phyloP scores from a whole-genome alignment of 2,113 vertebrate genomes.

The Eurystomus gularis region DNA sequence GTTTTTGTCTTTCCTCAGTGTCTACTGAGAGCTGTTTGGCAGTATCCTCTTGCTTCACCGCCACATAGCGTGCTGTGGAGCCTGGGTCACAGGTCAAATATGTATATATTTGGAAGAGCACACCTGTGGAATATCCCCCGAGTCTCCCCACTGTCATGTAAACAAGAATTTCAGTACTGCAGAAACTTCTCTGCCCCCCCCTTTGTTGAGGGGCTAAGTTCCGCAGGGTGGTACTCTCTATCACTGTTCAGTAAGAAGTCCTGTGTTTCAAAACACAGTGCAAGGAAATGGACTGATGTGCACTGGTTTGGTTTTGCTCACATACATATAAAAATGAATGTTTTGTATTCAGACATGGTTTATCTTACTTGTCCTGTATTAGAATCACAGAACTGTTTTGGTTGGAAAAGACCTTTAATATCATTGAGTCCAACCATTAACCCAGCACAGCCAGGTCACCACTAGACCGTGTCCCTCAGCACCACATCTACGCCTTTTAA shows the following conservation, averaged over 20 bases:
- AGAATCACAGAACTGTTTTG: too few relatives aligned
- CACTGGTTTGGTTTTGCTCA: neutral
- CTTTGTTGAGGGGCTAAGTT: neutral
- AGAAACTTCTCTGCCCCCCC: neutral
- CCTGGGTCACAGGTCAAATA: neutral
- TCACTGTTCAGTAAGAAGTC: neutral
- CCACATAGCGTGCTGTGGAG: neutral
- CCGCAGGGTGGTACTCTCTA: neutral
- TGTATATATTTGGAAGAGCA: accelerated
- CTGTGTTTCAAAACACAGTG: neutral
- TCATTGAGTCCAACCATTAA: too few relatives aligned
- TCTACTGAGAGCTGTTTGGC: neutral
- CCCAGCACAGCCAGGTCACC: too few relatives aligned
- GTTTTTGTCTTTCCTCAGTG: neutral
- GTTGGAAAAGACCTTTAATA: too few relatives aligned
- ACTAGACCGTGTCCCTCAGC: too few relatives aligned
- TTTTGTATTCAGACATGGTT: too few relatives aligned
- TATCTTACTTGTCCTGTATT: too few relatives aligned
- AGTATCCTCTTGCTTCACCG: neutral
- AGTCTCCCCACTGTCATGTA: neutral
- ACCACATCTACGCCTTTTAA: too few relatives aligned
- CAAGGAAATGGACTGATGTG: accelerated
- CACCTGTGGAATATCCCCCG: too few relatives aligned
- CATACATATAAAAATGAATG: too few relatives aligned
- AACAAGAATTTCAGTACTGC: neutral